Conservation (phyloP, 2,888 invertebrate species). For the Drosophila rubida region DNA sequence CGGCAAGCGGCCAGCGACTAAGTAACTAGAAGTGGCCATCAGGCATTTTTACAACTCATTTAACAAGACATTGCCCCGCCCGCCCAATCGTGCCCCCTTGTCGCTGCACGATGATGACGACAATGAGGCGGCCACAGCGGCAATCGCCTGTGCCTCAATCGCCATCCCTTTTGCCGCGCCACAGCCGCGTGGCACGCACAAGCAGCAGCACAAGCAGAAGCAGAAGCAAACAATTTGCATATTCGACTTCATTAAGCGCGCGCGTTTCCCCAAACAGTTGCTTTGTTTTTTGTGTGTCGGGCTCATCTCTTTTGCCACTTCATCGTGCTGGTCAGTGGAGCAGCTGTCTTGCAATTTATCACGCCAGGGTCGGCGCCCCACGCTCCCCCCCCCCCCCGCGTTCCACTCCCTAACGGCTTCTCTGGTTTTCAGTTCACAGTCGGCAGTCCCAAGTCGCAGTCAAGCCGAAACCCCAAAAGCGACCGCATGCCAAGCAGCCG, state of each 20-base stretch:
- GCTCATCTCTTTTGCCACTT: constrained; percentile 70
- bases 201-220: too few species aligned
- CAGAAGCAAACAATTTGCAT: constrained; percentile 67
- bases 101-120: constrained; percentile 47
- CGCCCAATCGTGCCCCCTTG: too few species aligned
- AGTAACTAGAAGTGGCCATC: constrained; percentile 55
- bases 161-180: neutral
- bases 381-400: neutral
- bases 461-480: constrained; percentile 22
- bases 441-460: neutral
- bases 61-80: constrained; percentile 64
- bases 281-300: neutral
- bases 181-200: constrained; percentile 1
- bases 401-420: neutral
- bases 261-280: constrained; percentile 30
- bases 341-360: constrained; percentile 69
- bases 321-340: constrained; percentile 63
- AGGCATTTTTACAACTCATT: constrained; percentile 78
- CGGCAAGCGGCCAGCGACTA: constrained; percentile 12
- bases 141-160: too few species aligned
- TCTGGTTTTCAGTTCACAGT: too few species aligned
- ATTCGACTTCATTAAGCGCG: constrained; percentile 76
- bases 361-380: constrained; percentile 56
- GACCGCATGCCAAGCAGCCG: constrained; percentile 45
- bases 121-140: constrained; percentile 49